phyloP scores from a whole-genome alignment of 2,888 invertebrate species.

The Drosophila monieri region DNA sequence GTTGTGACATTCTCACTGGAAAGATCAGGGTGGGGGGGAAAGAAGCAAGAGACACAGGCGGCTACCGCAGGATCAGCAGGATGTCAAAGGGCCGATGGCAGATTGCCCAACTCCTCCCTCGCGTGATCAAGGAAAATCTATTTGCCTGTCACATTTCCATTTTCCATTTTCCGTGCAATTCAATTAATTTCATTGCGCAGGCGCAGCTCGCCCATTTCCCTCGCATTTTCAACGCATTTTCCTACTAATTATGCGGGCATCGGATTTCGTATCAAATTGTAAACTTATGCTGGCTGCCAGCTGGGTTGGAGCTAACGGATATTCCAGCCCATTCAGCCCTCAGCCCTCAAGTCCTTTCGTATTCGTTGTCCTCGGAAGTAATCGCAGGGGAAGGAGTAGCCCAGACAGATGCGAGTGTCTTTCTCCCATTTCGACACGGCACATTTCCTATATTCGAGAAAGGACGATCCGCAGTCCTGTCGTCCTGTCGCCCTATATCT shows the following conservation, averaged over 20 bases:
- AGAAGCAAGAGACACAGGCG: slow-evolving; percentile 6
- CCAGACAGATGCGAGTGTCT: slow-evolving; percentile 33
- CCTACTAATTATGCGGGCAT: slow-evolving; percentile 67
- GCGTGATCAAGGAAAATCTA: slow-evolving; percentile 37
- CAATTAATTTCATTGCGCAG: slow-evolving; percentile 50
- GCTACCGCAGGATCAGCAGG: slow-evolving; percentile 50
- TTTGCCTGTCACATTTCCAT: slow-evolving; percentile 41
- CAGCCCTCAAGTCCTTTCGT: slow-evolving; percentile 18
- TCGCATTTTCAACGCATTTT: slow-evolving; percentile 45
- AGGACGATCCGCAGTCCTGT: slow-evolving; percentile 52
- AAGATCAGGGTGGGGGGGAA: neutral
- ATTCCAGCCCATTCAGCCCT: slow-evolving; percentile 21
- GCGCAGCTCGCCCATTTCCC: slow-evolving; percentile 41
- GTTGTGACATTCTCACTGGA: slow-evolving; percentile 32
- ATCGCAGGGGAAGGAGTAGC: slow-evolving; percentile 2
- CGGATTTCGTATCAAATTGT: slow-evolving; percentile 53
- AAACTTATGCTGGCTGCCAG: slow-evolving; percentile 74
- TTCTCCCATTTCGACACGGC: slow-evolving; percentile 13
- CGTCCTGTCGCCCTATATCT: slow-evolving; percentile 13
- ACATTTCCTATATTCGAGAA: slow-evolving; percentile 33
- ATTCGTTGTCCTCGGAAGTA: slow-evolving; percentile 9
- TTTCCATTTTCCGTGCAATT: slow-evolving; percentile 49
- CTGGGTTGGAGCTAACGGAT: slow-evolving; percentile 61
- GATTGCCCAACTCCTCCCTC: slow-evolving; percentile 25
- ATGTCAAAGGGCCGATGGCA: slow-evolving; percentile 13